phyloP scores from a whole-genome alignment of 2,113 vertebrate species.

The Salvelinus sp. region DNA sequence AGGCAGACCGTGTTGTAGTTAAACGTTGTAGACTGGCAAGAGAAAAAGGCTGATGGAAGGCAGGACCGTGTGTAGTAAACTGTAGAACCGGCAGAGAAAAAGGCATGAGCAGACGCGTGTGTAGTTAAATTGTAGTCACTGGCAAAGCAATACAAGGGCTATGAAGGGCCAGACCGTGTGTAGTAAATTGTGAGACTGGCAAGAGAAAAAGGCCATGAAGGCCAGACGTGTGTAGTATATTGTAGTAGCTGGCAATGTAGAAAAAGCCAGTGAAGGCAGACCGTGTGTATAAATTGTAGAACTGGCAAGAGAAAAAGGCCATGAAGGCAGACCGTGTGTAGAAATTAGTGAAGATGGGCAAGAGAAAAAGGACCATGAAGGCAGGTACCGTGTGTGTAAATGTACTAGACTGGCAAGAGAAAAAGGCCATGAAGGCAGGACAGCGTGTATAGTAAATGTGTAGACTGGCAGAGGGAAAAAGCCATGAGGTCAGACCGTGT shows the following conservation, averaged over 20 bases:
- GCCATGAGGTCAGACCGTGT: slow-evolving; percentile 33
- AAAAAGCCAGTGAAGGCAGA: slow-evolving; percentile 41
- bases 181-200: slow-evolving; percentile 42
- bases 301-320: slow-evolving; percentile 45
- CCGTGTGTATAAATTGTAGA: slow-evolving; percentile 41
- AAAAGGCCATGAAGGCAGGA: slow-evolving; percentile 37
- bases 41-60: too few species aligned
- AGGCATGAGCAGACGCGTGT: too few species aligned
- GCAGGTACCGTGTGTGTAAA: slow-evolving; percentile 37
- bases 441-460: slow-evolving; percentile 42
- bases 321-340: slow-evolving; percentile 30
- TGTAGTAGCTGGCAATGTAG: too few species aligned
- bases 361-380: slow-evolving; percentile 39
- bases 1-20: too few species aligned
- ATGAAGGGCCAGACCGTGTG: slow-evolving; percentile 31
- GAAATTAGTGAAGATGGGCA: too few species aligned
- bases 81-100: too few species aligned
- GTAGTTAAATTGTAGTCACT: too few species aligned
- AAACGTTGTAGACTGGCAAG: too few species aligned
- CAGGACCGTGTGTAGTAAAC: too few species aligned
- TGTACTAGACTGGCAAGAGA: slow-evolving; percentile 34
- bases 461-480: slow-evolving; percentile 42
- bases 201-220: slow-evolving; percentile 38
- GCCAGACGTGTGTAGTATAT: slow-evolving; percentile 35
- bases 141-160: too few species aligned